These are phyloP conservation scores for Brenthis ino DNA, from an alignment of 2,888 invertebrate species.

Conservation along the genomic window DNA sequence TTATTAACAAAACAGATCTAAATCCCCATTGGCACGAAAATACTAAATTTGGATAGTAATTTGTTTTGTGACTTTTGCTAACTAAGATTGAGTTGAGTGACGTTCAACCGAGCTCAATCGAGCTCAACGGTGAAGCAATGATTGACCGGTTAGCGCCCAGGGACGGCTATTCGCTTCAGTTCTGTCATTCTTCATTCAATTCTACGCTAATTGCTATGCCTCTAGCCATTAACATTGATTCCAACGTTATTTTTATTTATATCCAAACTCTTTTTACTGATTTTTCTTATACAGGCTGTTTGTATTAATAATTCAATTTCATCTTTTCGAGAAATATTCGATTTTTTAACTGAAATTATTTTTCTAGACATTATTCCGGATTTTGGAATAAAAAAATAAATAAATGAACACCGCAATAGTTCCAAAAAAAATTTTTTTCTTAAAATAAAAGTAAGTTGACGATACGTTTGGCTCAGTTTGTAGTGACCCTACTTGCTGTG, in stretches of 20 bases:
- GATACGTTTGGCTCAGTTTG: too few relatives aligned
- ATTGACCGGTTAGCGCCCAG: slow-evolving; percentile 21
- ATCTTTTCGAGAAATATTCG: too few relatives aligned
- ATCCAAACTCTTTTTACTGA: background rate
- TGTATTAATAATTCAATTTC: too few relatives aligned
- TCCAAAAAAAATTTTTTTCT: too few relatives aligned
- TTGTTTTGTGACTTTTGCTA: slow-evolving; percentile 15
- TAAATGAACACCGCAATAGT: too few relatives aligned
- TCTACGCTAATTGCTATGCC: slow-evolving; percentile 50
- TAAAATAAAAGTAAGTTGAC: too few relatives aligned
- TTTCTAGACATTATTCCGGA: too few relatives aligned
- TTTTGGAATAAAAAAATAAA: too few relatives aligned
- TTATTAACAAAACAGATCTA: background rate
- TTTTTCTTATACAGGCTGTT: too few relatives aligned
- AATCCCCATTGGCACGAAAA: slow-evolving; percentile 4
- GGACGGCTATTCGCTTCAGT: slow-evolving; percentile 25
- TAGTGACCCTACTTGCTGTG: too few relatives aligned
- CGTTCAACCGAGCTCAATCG: slow-evolving; percentile 1
- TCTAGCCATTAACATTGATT: slow-evolving; percentile 12
- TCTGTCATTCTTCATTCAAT: slow-evolving; percentile 59
- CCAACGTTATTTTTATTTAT: background rate
- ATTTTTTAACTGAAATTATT: too few relatives aligned
- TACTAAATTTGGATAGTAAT: slow-evolving; percentile 10
- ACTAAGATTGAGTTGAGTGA: slow-evolving; percentile 21
- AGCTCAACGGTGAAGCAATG: slow-evolving; percentile 13